phyloP scores from a whole-genome alignment of 2,888 invertebrate species.

The Pherbina coryleti region DNA sequence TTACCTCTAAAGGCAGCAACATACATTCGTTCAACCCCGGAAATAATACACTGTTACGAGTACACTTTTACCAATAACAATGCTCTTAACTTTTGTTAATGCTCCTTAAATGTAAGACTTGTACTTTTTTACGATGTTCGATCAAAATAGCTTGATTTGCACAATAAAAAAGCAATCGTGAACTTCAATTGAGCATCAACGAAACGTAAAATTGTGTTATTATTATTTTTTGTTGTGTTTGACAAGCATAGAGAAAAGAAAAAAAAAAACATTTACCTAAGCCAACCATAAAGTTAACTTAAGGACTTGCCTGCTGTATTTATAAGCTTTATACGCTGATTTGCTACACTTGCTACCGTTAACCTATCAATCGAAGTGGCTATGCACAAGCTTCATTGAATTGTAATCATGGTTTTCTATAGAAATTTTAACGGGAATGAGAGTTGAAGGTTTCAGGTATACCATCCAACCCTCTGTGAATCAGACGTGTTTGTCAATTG shows the following conservation, averaged over 20 bases:
- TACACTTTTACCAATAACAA: too few relatives aligned
- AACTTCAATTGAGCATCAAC: slow-evolving; percentile 28
- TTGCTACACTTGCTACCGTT: slow-evolving; percentile 52
- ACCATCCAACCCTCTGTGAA: background rate
- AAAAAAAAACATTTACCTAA: slow-evolving; percentile 46
- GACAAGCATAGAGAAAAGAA: background rate
- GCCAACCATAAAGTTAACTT: slow-evolving; percentile 53
- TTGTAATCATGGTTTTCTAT: slow-evolving; percentile 55
- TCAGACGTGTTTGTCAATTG: slow-evolving; percentile 57
- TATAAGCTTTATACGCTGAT: slow-evolving; percentile 44
- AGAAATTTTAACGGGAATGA: slow-evolving; percentile 59
- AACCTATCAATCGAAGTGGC: slow-evolving; percentile 14
- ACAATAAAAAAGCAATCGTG: slow-evolving; percentile 13
- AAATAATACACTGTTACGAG: too few relatives aligned
- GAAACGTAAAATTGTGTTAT: slow-evolving; percentile 30
- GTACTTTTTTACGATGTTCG: too few relatives aligned
- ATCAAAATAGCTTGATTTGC: background rate
- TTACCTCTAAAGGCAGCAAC: too few relatives aligned
- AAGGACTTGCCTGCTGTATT: slow-evolving; percentile 55
- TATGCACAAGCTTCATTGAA: slow-evolving; percentile 6
- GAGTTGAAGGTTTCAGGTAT: slow-evolving; percentile 28
- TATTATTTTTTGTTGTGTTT: slow-evolving; percentile 11
- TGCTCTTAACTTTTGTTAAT: too few relatives aligned
- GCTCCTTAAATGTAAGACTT: too few relatives aligned
- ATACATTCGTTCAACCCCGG: too few relatives aligned